Evolutionary conservation across 2,113 vertebrate genomes (phyloP), one percentile per base, ranked within the genome.

Genomic region (Kryptolebias marmoratus): DNA sequence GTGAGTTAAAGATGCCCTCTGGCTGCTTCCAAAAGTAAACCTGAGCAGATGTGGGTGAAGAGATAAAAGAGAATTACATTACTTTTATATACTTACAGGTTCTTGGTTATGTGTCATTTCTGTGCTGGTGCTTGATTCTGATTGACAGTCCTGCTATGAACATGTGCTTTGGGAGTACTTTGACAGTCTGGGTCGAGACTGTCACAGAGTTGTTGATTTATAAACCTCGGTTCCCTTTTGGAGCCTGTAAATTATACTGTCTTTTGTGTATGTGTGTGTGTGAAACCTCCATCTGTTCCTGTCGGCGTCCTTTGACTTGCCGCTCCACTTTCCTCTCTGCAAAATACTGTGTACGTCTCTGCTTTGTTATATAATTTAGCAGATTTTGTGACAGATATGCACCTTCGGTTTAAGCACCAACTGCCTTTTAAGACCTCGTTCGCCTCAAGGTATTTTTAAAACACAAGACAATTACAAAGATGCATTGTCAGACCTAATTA

Each of bases 261-360:
- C 32, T 55, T 42, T 27, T 10, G 39, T 42, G 39, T 55, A 32
- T 64, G 32, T 50, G 5, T 60, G 27, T 48, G 5, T 57, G 32
- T 54, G 16, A 44, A 73, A 47, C 7, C n/a, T 56, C 45, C 50
- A 61, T 74, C 63, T 77, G 71, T 69, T 54, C 58, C 68, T 56
- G 45, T 50, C 52, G 53, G 57, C 3, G 5, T 63, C 68, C 65
- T 66, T 68, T 81, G 69, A 76, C 68, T 71, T 71, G 22, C 27
- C 48, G 39, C 61, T 39, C 16, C 27, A 10, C 30, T 69, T 73
- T 42, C 55, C 36, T 60, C 22, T 68, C 59, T 39, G 16, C 13
- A 64, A 52, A 54, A 66, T 4, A 61, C 45, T 60, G 39, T 65
- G 68, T 65, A n/a, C 70, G 42, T 68, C 45, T 18, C 18, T 36